These are phyloP conservation scores for Horisme vitalbata DNA, from an alignment of 2,888 invertebrate genomes.

Conservation along the genomic window DNA sequence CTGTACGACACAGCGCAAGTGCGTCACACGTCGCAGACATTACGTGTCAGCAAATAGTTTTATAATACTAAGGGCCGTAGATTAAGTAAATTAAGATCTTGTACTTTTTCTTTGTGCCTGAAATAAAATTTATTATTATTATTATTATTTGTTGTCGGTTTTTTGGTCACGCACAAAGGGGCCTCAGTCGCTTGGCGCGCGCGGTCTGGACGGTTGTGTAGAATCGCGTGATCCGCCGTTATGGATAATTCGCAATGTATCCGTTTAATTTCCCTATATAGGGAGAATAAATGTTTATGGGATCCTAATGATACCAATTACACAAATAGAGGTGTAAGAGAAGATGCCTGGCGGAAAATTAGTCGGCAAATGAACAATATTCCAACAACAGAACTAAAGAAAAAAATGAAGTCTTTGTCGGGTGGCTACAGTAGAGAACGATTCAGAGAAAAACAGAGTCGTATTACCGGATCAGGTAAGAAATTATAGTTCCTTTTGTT, in stretches of 20 bases:
- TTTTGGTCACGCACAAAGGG: conserved; percentile 29
- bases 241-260: conserved; percentile 2
- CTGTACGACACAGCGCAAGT: no score
- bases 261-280: not conserved
- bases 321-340: conserved; percentile 10
- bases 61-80: no score
- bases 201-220: not conserved
- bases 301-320: conserved; percentile 9
- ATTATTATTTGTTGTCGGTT: conserved; percentile 34
- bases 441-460: conserved; percentile 34
- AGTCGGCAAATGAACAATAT: conserved; percentile 13
- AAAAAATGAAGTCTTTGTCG: not conserved
- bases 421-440: conserved; percentile 21
- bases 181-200: conserved; percentile 17
- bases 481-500: conserved; percentile 16
- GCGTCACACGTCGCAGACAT: no score
- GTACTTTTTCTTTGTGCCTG: no score
- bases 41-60: no score
- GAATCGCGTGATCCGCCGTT: conserved; percentile 1
- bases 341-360: conserved; percentile 14
- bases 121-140: no score
- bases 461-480: conserved; percentile 34
- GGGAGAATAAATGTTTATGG: conserved; percentile 9
- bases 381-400: conserved; percentile 1
- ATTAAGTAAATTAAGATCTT: no score